Conservation (phyloP, 2,797 vertebrate genomes). For the Channallabes apus region DNA sequence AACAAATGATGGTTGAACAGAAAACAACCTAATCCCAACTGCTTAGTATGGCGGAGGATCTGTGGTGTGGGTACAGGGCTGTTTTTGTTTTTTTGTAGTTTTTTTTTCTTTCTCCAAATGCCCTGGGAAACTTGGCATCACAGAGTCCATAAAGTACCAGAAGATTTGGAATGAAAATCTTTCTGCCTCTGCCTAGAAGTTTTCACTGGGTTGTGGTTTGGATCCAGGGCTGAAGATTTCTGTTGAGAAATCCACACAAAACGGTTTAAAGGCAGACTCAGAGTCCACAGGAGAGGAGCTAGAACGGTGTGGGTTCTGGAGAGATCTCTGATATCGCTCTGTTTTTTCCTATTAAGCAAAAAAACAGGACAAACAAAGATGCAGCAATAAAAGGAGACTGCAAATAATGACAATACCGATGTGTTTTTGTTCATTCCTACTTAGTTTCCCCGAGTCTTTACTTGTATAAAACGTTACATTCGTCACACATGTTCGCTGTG, state of each 20-base stretch:
- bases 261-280: not conserved
- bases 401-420: not conserved
- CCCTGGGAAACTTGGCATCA: too few relatives aligned
- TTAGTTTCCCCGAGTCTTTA: not conserved
- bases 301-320: not conserved
- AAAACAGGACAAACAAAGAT: not conserved
- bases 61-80: not conserved
- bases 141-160: not conserved
- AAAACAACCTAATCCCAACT: not conserved
- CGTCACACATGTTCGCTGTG: not conserved
- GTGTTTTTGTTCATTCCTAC: too few relatives aligned
- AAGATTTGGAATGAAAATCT: not conserved
- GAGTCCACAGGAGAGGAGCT: not conserved
- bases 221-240: not conserved
- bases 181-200: not conserved
- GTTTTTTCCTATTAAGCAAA: not conserved
- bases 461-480: not conserved
- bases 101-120: not conserved
- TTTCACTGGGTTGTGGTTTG: not conserved
- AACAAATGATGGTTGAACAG: not conserved
- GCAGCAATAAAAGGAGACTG: not conserved
- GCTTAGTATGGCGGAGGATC: not conserved
- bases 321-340: not conserved
- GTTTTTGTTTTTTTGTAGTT: not conserved
- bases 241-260: not conserved